Evolutionary conservation across 2,888 invertebrate genomes (phyloP).

Genomic region (Bembecia ichneumoniformis): DNA sequence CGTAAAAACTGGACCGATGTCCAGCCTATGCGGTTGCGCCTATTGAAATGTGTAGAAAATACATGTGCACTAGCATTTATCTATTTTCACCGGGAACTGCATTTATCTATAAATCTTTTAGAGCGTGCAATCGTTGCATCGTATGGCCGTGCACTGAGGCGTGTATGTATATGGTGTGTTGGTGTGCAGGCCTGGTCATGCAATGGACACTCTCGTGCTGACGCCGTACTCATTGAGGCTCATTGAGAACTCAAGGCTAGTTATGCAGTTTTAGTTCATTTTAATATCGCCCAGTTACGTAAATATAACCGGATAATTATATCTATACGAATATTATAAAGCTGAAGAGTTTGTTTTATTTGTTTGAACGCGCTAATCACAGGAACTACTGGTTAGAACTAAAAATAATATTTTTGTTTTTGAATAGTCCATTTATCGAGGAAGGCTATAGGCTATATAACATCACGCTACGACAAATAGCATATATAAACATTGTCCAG

Average conservation of each 20-base stretch:
- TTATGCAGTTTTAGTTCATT: conserved; percentile 10
- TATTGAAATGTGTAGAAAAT: conserved; percentile 66
- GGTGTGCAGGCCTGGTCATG: conserved; percentile 29
- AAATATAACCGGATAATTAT: too few species aligned
- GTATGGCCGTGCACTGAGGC: conserved; percentile 64
- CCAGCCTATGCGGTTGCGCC: conserved; percentile 55
- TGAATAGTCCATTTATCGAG: too few species aligned
- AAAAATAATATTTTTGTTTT: too few species aligned
- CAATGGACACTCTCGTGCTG: conserved; percentile 29
- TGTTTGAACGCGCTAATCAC: too few species aligned
- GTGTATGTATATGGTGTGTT: conserved; percentile 32
- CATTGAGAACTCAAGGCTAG: conserved; percentile 46
- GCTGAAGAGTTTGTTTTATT: too few species aligned
- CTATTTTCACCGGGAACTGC: conserved; percentile 73
- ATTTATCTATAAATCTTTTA: conserved; percentile 73
- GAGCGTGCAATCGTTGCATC: conserved; percentile 73
- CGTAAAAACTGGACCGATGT: conserved; percentile 36
- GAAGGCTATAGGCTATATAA: too few species aligned
- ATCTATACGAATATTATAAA: too few species aligned
- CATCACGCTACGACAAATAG: too few species aligned
- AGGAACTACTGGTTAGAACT: too few species aligned
- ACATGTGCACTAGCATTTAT: conserved; percentile 68
- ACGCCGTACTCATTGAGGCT: conserved; percentile 37
- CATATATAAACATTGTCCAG: too few species aligned
- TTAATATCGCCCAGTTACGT: too few species aligned